Evolutionary conservation across 1,140 invertebrate species (phyloP), one percentile per base, ranked within the genome.

Genomic region (Triops cancriformis): DNA sequence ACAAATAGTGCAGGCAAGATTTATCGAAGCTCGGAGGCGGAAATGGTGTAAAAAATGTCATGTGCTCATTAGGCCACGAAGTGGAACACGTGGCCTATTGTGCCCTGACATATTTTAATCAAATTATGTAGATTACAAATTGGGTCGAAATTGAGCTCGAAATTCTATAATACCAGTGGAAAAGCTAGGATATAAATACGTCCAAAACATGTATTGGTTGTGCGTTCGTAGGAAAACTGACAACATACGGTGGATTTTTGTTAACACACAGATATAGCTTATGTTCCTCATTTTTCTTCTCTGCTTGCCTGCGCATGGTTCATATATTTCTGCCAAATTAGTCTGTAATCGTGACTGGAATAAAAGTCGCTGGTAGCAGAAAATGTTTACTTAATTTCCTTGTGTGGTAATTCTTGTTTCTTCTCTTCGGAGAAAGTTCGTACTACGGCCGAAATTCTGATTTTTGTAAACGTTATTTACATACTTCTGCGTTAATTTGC

Each of bases 281-380:
- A 64, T 64, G 14, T 64, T 64, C 23, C 51, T 23, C 51, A 0
- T 1, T 23, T 23, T 64, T 64, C 23, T 64, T 23, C 51, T 23
- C 51, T n/a, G 51, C 51, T 64, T 64, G 51, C 51, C 51, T 23
- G 51, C 51, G 51, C 51, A 64, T 64, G 51, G 51, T 64, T 64
- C 51, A 64, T 64, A 64, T 64, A 64, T 64, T 64, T 64, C 23
- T 23, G 51, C 51, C 51, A 64, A 64, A 64, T 64, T 64, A 64
- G 51, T 14, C 51, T 64, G n/a, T 64, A 64, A 64, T 23, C 14
- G 51, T 64, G 51, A 64, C 51, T 64, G 51, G 51, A 64, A 64
- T 64, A 64, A 23, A 64, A 64, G 51, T 64, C 51, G 51, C 51
- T 6, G 51, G 18, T 64, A 64, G 51, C 14, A 12, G 23, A 64